These are phyloP conservation scores for Acrobeloides nanus DNA, from an alignment of 2,888 invertebrate species.

Conservation along the genomic window DNA sequence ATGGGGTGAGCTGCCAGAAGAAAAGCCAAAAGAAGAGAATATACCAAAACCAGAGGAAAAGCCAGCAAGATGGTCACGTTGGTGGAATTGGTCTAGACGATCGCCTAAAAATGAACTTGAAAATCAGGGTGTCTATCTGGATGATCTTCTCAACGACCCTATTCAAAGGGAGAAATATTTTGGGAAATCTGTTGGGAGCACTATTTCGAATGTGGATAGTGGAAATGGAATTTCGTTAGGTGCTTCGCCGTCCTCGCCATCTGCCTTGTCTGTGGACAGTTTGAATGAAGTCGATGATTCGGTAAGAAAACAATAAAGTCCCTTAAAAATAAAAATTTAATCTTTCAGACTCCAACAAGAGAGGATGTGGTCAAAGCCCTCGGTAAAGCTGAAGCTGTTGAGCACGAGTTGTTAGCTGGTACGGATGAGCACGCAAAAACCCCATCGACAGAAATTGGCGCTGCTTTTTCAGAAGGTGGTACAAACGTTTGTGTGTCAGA, in stretches of 20 bases:
- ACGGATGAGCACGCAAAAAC: slow-evolving; percentile 18
- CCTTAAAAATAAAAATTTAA: neutral
- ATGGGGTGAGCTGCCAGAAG: slow-evolving; percentile 55
- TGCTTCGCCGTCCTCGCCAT: slow-evolving; percentile 26
- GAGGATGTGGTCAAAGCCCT: slow-evolving; percentile 18
- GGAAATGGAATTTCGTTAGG: slow-evolving; percentile 29
- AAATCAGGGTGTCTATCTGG: slow-evolving; percentile 36
- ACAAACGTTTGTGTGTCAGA: neutral
- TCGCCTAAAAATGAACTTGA: slow-evolving; percentile 4
- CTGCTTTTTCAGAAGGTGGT: no score
- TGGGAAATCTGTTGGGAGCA: slow-evolving; percentile 27
- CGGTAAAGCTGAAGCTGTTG: slow-evolving; percentile 15
- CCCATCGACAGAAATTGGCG: slow-evolving; percentile 8
- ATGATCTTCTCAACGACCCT: slow-evolving; percentile 43
- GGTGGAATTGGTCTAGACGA: slow-evolving; percentile 17
- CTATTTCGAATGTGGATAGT: slow-evolving; percentile 22
- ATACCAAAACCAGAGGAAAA: slow-evolving; percentile 11
- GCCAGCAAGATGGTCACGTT: slow-evolving; percentile 20
- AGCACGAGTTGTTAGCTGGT: slow-evolving; percentile 22
- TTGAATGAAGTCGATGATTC: slow-evolving; percentile 16
- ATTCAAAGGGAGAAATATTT: slow-evolving; percentile 43
- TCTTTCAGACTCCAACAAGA: slow-evolving; percentile 10
- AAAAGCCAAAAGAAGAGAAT: slow-evolving; percentile 8
- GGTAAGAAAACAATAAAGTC: slow-evolving; percentile 11
- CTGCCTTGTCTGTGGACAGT: slow-evolving; percentile 19